These are phyloP conservation scores for Ophonus ardosiacus DNA, from an alignment of 2,888 invertebrate species.

Conservation along the genomic window DNA sequence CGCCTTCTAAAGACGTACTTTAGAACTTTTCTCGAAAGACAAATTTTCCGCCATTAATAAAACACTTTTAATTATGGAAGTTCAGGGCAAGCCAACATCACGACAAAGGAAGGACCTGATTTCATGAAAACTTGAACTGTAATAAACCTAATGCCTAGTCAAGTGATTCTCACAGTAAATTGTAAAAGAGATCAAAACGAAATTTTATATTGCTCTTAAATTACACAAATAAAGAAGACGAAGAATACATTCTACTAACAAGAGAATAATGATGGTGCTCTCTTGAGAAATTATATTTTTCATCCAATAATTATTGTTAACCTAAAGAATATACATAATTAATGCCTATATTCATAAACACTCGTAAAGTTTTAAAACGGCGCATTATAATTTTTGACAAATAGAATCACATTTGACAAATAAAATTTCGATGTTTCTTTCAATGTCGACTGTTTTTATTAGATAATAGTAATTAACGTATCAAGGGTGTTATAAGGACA, in stretches of 20 bases:
- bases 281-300: too few relatives aligned
- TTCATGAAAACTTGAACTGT: constrained; percentile 31
- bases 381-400: too few relatives aligned
- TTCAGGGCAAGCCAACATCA: constrained; percentile 20
- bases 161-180: constrained; percentile 6
- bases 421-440: too few relatives aligned
- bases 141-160: constrained; percentile 41
- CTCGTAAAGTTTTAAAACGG: too few relatives aligned
- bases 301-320: too few relatives aligned
- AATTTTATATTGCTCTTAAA: neutral
- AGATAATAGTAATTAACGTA: too few relatives aligned
- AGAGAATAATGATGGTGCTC: neutral
- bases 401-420: too few relatives aligned
- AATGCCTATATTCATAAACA: too few relatives aligned
- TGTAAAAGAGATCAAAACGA: neutral
- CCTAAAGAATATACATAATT: too few relatives aligned
- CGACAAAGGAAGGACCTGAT: constrained; percentile 23
- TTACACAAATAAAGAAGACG: neutral
- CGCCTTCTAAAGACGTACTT: constrained; percentile 45
- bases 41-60: constrained; percentile 61
- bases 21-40: constrained; percentile 45
- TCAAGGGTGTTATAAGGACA: too few relatives aligned
- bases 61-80: constrained; percentile 61
- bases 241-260: neutral
- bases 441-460: too few relatives aligned